Percentiles rank a stretch among this genome's conserved stretches.
Evolutionary conservation across 2,888 invertebrate genomes (phyloP).

Genomic region (Nomada hirtipes): DNA sequence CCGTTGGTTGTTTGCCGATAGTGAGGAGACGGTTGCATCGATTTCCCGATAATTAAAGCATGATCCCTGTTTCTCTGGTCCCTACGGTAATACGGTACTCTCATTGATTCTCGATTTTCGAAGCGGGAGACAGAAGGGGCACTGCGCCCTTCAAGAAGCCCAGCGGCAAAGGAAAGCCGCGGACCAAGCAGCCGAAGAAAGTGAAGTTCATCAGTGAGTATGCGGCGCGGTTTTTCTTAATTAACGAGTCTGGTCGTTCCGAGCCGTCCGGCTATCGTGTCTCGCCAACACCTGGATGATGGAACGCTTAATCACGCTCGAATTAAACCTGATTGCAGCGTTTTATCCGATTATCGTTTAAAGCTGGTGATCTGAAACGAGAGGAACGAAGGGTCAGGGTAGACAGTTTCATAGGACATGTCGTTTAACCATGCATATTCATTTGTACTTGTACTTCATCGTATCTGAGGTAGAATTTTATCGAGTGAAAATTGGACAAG

Average conservation of each 20-base stretch:
- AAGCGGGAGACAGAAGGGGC: slow-evolving; percentile 82
- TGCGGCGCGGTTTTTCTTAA: slow-evolving; percentile 29
- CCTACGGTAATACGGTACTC: slow-evolving; percentile 37
- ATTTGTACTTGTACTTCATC: background rate
- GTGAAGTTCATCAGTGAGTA: slow-evolving; percentile 96
- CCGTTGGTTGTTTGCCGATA: slow-evolving; percentile 56
- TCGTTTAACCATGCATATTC: background rate
- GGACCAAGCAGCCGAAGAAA: slow-evolving; percentile 95
- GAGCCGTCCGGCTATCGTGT: background rate
- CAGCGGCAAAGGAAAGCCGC: slow-evolving; percentile 90
- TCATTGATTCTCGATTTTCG: slow-evolving; percentile 66
- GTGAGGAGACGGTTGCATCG: slow-evolving; percentile 68
- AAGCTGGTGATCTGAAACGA: background rate
- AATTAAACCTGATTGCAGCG: background rate
- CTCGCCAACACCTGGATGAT: background rate
- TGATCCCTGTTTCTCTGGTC: slow-evolving; percentile 53
- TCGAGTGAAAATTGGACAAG: background rate
- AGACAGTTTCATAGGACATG: background rate
- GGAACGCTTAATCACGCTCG: slow-evolving; percentile 12
- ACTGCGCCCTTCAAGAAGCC: slow-evolving; percentile 92
- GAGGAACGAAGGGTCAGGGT: background rate
- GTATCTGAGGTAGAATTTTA: background rate
- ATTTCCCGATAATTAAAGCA: slow-evolving; percentile 71
- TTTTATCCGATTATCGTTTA: background rate
- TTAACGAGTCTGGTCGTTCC: slow-evolving; percentile 16